A percentile compares a stretch with the other conserved stretches of the same genome.
These are phyloP conservation scores for Eptesicus fuscus DNA, from an alignment of 2,113 vertebrate species.

Conservation along the genomic window DNA sequence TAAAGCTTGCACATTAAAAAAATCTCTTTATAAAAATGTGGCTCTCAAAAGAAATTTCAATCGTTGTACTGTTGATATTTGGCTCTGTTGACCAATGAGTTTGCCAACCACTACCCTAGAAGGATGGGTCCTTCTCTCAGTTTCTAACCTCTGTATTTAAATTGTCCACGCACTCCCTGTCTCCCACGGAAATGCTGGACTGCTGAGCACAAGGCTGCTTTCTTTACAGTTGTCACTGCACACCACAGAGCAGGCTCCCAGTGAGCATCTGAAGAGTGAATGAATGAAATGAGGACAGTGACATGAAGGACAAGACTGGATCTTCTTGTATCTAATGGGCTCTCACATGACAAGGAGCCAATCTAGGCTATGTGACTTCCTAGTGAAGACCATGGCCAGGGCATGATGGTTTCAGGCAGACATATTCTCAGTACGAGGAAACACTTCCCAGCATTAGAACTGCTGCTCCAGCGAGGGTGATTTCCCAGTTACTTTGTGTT, in stretches of 20 bases:
- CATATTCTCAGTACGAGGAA: neutral
- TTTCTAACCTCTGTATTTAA: neutral
- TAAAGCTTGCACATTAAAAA: neutral
- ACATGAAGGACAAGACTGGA: neutral
- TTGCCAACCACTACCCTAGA: neutral
- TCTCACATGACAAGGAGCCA: neutral
- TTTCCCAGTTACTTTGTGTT: rapidly evolving
- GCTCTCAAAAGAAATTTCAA: too few relatives aligned
- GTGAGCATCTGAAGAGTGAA: neutral
- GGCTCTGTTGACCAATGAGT: too few relatives aligned
- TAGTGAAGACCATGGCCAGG: neutral
- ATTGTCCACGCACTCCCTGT: neutral
- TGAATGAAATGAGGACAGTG: neutral
- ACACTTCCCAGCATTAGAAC: neutral
- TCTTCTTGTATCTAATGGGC: neutral
- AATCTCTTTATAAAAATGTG: neutral
- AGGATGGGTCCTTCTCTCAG: neutral
- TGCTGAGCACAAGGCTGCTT: neutral
- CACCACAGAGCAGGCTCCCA: neutral
- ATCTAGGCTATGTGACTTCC: neutral
- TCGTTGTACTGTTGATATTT: too few relatives aligned
- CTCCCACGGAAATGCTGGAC: neutral
- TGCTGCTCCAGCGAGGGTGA: neutral
- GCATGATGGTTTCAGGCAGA: neutral
- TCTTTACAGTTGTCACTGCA: neutral